A percentile compares a stretch with the other conserved stretches of the same genome.
Conservation (phyloP, 2,888 invertebrate species). For the Lepidocyrtoides sp. region DNA sequence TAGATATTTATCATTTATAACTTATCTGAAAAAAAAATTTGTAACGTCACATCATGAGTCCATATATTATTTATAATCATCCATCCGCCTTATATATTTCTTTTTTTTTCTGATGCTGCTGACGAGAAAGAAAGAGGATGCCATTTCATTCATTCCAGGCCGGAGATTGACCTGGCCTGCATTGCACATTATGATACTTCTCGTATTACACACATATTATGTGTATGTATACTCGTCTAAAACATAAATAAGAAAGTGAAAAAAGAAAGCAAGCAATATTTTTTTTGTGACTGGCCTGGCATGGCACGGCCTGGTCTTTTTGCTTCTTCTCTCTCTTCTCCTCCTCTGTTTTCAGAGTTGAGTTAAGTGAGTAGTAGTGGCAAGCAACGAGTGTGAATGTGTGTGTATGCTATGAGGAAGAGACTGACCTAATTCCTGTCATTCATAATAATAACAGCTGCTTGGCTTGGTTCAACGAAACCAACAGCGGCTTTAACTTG, state of each 20-base stretch:
- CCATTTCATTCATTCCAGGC: constrained; percentile 78
- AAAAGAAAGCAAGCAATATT: constrained; percentile 32
- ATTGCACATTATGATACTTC: constrained; percentile 37
- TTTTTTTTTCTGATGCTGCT: constrained; percentile 6
- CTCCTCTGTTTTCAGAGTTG: constrained; percentile 14
- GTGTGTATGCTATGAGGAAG: background rate
- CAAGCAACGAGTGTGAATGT: background rate
- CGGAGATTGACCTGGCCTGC: constrained; percentile 80
- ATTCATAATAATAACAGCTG: constrained; percentile 73
- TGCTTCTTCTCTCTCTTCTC: background rate
- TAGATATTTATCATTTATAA: too few relatives aligned
- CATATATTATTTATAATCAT: too few relatives aligned
- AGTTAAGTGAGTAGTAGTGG: background rate
- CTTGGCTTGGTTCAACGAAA: background rate
- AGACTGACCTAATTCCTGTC: constrained; percentile 76
- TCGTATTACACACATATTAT: background rate
- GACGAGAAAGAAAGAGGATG: constrained; percentile 43
- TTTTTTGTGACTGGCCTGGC: constrained; percentile 1
- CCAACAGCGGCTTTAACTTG: background rate
- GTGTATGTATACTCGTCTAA: background rate
- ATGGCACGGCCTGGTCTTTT: background rate
- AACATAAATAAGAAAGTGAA: constrained; percentile 14
- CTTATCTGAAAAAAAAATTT: too few relatives aligned
- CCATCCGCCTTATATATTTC: constrained; percentile 61
- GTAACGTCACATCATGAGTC: too few relatives aligned